A percentile compares a stretch with the other conserved stretches of the same genome.
phyloP scores from a whole-genome alignment of 1,140 invertebrate species.

The Platorchestia sp. region DNA sequence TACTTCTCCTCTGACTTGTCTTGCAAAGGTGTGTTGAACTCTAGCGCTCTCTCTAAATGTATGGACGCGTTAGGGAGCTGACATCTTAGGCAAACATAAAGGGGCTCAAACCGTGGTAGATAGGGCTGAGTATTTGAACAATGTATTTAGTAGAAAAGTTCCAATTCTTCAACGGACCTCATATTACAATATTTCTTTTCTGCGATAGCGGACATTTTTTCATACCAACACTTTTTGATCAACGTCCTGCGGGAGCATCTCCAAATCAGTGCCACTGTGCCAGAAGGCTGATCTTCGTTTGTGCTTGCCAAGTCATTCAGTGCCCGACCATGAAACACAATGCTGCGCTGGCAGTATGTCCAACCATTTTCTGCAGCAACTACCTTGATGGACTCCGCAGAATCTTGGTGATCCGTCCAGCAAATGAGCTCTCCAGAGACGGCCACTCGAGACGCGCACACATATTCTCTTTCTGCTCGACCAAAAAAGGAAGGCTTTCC shows the following conservation, averaged over 20 bases:
- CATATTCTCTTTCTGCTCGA: not conserved
- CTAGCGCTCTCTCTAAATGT: not conserved
- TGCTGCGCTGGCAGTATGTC: not conserved
- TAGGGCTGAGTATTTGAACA: not conserved
- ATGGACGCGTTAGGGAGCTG: not conserved
- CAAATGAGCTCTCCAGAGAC: slow-evolving; percentile 54
- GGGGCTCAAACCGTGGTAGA: not conserved
- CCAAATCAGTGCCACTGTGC: not conserved
- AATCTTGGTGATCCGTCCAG: slow-evolving; percentile 49
- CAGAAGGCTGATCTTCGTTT: not conserved
- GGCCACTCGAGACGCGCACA: slow-evolving; percentile 36
- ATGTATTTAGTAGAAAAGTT: not conserved
- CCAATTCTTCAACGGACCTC: not conserved
- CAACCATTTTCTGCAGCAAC: slow-evolving; percentile 22
- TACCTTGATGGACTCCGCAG: slow-evolving; percentile 17
- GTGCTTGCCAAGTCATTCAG: not conserved
- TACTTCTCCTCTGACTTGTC: not conserved
- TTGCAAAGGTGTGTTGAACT: not conserved
- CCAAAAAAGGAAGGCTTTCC: slow-evolving; percentile 19
- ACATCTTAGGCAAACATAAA: not conserved
- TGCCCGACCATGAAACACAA: not conserved
- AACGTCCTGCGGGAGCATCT: not conserved
- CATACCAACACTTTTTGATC: not conserved
- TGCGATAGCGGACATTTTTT: not conserved
- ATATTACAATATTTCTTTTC: not conserved